These are phyloP conservation scores for Gymnarchus niloticus DNA, from an alignment of 2,113 vertebrate species.

Conservation along the genomic window DNA sequence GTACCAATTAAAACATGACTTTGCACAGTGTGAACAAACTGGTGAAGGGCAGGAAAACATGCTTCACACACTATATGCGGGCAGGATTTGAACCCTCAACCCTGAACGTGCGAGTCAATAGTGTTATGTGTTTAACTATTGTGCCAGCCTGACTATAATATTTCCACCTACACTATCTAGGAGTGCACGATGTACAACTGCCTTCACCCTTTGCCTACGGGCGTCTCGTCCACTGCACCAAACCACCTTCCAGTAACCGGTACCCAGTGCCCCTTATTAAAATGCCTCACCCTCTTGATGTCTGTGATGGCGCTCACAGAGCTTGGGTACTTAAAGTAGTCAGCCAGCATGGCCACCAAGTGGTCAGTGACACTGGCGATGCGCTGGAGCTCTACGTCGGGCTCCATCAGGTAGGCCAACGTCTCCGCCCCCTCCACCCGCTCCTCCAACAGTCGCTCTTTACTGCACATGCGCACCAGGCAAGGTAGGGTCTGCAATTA, in stretches of 20 bases:
- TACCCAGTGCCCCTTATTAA: not conserved
- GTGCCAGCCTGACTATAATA: not conserved
- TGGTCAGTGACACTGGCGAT: constrained; percentile 95
- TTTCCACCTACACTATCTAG: not conserved
- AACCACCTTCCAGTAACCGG: too few relatives aligned
- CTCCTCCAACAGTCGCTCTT: constrained; percentile 90
- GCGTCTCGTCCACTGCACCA: not conserved
- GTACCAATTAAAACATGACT: not conserved
- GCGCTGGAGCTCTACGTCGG: constrained; percentile 91
- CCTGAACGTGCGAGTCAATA: not conserved
- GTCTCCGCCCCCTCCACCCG: constrained; percentile 95
- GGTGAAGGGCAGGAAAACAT: not conserved
- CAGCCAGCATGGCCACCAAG: constrained; percentile 90
- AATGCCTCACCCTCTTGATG: constrained; percentile 86
- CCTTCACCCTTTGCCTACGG: not conserved
- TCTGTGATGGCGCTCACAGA: constrained; percentile 96
- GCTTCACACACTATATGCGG: not conserved
- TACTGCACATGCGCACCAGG: constrained; percentile 96
- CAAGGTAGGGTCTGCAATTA: constrained; percentile 53
- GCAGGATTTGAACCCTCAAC: not conserved
- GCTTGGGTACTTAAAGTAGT: constrained; percentile 99
- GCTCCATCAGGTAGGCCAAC: constrained; percentile 92
- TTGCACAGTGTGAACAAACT: not conserved
- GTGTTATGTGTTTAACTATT: not conserved
- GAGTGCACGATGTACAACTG: not conserved